phyloP scores from a whole-genome alignment of 1,140 invertebrate genomes.

The Aradophagus sp. region DNA sequence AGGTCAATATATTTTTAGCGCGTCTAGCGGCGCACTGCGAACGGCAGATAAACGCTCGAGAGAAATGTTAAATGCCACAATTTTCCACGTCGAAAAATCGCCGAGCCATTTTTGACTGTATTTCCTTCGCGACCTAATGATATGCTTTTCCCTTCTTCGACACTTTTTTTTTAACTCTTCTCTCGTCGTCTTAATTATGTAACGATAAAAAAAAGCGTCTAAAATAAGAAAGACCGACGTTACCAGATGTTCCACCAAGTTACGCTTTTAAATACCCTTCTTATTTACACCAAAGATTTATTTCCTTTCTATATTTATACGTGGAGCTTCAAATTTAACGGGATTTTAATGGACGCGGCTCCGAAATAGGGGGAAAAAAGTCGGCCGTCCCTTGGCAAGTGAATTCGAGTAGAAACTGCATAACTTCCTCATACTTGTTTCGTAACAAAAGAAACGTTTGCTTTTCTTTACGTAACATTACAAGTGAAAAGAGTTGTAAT shows the following conservation, averaged over 20 bases:
- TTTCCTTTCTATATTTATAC: conserved; percentile 38
- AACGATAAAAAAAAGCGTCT: conserved; percentile 17
- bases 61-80: conserved; percentile 37
- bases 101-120: neutral
- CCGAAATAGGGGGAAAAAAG: conserved; percentile 30
- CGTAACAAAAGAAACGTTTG: conserved; percentile 1
- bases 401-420: conserved; percentile 15
- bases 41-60: conserved; percentile 29
- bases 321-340: conserved; percentile 23
- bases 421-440: conserved; percentile 35
- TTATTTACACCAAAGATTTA: conserved; percentile 34
- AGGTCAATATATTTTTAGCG: conserved; percentile 73
- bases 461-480: no score
- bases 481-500: no score
- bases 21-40: conserved; percentile 29
- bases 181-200: conserved; percentile 1
- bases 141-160: no score
- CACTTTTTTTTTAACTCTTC: no score
- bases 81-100: conserved; percentile 24
- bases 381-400: conserved; percentile 23
- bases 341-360: conserved; percentile 24
- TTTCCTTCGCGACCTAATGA: no score
- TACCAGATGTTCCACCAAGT: conserved; percentile 29
- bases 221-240: conserved; percentile 24
- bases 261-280: conserved; percentile 32